Evolutionary conservation across 1,140 invertebrate species (phyloP).

Genomic region (Drosophila hydei): DNA sequence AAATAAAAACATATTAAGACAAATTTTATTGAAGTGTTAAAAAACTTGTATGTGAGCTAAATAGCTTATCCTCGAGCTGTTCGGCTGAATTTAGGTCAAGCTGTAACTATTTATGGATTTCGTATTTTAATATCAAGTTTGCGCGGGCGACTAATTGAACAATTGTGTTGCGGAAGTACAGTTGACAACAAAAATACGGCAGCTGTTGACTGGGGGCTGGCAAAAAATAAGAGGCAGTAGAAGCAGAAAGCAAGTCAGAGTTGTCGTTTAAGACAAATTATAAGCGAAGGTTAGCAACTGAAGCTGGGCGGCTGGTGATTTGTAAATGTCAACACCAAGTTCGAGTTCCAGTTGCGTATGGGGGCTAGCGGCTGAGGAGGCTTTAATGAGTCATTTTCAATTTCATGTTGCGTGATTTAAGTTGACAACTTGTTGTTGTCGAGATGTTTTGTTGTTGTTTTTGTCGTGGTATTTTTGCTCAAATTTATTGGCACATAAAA

Average conservation of each 20-base stretch:
- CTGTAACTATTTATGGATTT: no score
- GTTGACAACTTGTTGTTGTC: constrained; percentile 55
- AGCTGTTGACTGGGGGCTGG: constrained; percentile 23
- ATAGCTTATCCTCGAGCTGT: neutral
- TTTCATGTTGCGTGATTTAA: constrained; percentile 78
- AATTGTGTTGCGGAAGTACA: constrained; percentile 46
- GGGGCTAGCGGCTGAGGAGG: constrained; percentile 5
- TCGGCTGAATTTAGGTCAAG: neutral
- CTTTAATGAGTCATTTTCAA: constrained; percentile 76
- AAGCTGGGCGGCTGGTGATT: constrained; percentile 66
- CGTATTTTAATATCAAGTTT: neutral
- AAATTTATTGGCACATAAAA: constrained; percentile 79
- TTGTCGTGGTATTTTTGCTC: constrained; percentile 57
- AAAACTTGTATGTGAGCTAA: neutral
- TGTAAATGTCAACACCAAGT: constrained; percentile 79
- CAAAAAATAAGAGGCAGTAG: constrained; percentile 9
- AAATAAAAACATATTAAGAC: no score
- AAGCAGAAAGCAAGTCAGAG: constrained; percentile 27
- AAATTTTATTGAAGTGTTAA: no score
- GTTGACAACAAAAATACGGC: constrained; percentile 20
- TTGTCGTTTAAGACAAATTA: constrained; percentile 69
- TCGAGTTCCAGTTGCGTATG: constrained; percentile 34
- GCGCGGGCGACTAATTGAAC: constrained; percentile 35
- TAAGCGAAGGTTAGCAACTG: constrained; percentile 75
- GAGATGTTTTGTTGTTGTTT: constrained; percentile 25